Evolutionary conservation across 2,888 invertebrate genomes (phyloP).

Genomic region (Schrankia costaestrigalis): DNA sequence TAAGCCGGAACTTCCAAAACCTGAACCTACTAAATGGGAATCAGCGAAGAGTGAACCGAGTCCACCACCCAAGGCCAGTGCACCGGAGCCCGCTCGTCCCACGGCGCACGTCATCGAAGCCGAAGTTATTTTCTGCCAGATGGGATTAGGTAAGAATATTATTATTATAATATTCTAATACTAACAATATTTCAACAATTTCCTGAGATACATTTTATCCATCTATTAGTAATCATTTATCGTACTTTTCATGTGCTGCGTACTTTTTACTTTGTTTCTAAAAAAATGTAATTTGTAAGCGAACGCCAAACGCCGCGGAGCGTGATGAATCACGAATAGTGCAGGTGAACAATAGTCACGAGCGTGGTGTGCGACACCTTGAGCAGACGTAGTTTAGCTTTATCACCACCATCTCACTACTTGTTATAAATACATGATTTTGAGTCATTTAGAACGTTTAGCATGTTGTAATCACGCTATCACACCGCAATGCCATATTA

Average conservation of each 20-base stretch:
- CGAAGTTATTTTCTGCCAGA: conserved; percentile 86
- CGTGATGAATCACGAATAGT: conserved; percentile 41
- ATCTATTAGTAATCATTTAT: too few relatives aligned
- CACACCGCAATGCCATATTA: too few relatives aligned
- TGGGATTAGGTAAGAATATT: conserved; percentile 83
- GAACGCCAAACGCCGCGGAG: conserved; percentile 32
- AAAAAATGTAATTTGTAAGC: conserved; percentile 31
- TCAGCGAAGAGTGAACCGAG: conserved; percentile 27
- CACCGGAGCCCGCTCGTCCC: conserved; percentile 49
- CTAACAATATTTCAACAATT: too few relatives aligned
- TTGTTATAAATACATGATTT: too few relatives aligned
- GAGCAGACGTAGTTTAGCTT: too few relatives aligned
- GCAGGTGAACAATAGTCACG: conserved; percentile 43
- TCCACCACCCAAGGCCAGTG: conserved; percentile 28
- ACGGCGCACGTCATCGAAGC: conserved; percentile 81
- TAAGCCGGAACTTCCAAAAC: conserved; percentile 18
- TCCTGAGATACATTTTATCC: too few relatives aligned
- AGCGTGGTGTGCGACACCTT: too few relatives aligned
- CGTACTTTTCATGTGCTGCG: not conserved
- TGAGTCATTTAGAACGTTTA: too few relatives aligned
- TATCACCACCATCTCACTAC: too few relatives aligned
- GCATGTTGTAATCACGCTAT: too few relatives aligned
- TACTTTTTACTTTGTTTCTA: conserved; percentile 41
- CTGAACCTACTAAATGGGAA: conserved; percentile 14
- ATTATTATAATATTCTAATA: not conserved